These are phyloP conservation scores for Percina caprodes DNA, from an alignment of 2,113 vertebrate genomes.

Conservation along the genomic window DNA sequence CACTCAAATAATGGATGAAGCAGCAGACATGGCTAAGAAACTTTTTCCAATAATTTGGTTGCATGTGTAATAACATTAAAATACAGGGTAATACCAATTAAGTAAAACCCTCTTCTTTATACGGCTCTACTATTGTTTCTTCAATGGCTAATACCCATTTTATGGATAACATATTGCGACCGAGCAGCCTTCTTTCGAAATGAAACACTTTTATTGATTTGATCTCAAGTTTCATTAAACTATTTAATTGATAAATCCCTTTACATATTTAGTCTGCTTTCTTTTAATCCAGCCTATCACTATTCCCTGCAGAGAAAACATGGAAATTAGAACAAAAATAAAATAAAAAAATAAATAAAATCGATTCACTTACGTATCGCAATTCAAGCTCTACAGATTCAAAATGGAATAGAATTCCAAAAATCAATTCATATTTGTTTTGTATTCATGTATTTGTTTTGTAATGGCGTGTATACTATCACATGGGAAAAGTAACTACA, in stretches of 20 bases:
- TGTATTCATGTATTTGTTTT: too few relatives aligned
- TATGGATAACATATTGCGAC: not conserved
- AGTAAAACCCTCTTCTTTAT: not conserved
- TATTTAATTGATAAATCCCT: slow-evolving; percentile 11
- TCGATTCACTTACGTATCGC: too few relatives aligned
- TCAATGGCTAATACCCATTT: not conserved
- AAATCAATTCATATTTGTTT: too few relatives aligned
- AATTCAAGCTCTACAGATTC: too few relatives aligned
- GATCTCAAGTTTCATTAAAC: slow-evolving; percentile 6
- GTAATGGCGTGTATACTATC: too few relatives aligned
- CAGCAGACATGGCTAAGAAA: not conserved
- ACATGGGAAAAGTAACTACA: too few relatives aligned
- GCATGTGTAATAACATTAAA: slow-evolving; percentile 1
- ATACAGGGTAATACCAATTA: not conserved
- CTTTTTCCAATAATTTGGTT: not conserved
- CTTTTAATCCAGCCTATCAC: slow-evolving; percentile 8
- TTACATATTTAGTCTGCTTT: not conserved
- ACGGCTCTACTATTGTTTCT: not conserved
- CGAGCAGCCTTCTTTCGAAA: not conserved
- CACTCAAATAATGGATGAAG: not conserved
- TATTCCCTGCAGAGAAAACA: slow-evolving; percentile 42
- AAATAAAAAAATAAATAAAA: too few relatives aligned
- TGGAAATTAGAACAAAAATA: not conserved
- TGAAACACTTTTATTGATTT: slow-evolving; percentile 6
- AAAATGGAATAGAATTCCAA: too few relatives aligned